A percentile compares a stretch with the other conserved stretches of the same genome.
Evolutionary conservation across 2,113 vertebrate species (phyloP).

Genomic region (Elephantulus edwardii): DNA sequence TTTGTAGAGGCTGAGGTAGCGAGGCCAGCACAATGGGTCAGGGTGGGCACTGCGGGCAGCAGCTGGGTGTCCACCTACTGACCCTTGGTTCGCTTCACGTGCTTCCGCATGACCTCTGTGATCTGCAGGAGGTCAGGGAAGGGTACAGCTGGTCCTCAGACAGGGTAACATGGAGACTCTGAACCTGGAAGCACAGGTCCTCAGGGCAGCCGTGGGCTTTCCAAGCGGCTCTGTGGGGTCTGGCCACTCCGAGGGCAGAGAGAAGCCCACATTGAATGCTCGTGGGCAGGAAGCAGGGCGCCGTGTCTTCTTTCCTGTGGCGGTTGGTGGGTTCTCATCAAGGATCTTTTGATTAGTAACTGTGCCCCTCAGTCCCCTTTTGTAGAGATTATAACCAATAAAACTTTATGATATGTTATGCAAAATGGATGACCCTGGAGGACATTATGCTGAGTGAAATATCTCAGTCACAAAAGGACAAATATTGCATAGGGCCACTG

Average conservation of each 20-base stretch:
- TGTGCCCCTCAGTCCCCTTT: no score
- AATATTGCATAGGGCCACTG: no score
- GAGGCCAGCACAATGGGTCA: slow-evolving; percentile 85
- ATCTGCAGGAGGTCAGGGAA: slow-evolving; percentile 86
- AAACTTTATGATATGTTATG: not conserved
- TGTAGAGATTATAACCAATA: no score
- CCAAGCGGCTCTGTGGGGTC: slow-evolving; percentile 87
- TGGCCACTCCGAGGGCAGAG: slow-evolving; percentile 90
- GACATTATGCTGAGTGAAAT: no score
- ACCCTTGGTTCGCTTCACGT: slow-evolving; percentile 91
- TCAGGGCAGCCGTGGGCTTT: slow-evolving; percentile 89
- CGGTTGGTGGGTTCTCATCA: not conserved
- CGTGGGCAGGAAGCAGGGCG: slow-evolving; percentile 77
- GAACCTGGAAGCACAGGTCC: slow-evolving; percentile 89
- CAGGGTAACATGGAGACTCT: slow-evolving; percentile 87
- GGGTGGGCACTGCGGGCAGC: slow-evolving; percentile 81
- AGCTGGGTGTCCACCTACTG: slow-evolving; percentile 87
- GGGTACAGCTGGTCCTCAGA: slow-evolving; percentile 85
- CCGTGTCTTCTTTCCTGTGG: no score
- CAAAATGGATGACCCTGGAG: no score
- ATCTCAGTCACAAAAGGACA: no score
- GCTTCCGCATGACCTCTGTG: slow-evolving; percentile 83
- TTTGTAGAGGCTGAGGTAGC: slow-evolving; percentile 88
- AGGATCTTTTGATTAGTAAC: no score
- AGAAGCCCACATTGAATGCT: slow-evolving; percentile 91